Base-by-base conservation (phyloP, 2,888 invertebrate species). In the Rhopalosiphum nymphaeae region DNA sequence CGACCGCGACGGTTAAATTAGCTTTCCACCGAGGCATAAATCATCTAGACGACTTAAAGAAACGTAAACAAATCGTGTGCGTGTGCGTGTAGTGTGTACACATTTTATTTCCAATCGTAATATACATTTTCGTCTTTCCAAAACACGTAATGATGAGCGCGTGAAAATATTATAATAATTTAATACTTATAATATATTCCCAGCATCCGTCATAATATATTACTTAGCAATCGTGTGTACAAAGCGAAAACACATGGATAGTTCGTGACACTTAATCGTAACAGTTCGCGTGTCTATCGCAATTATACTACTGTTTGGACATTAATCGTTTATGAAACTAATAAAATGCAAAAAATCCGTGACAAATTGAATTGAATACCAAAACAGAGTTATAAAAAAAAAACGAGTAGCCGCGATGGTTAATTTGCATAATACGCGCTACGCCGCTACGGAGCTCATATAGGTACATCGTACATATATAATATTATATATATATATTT, bases 1-100 rank as follows among this genome's bases (percentile, higher is more conserved):
- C 84, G 90, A 85, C 85, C 49, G 53, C 93, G 90, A 85, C 84
- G 90, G 89, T 90, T 90, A 90, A 89, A 94, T 94, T 94, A 61
- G 86, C 90, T 90, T 93, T 92, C 89, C 57, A 21, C 46, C 44
- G 49, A 36, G 26, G 61, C 46, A 93, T 89, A 93, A 93, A 93
- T 89, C 93, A 93, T 89, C 57, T 26, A 16, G 84, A 89, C 44
- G 57, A 89, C 46, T 89, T 84, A 26, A 67, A 53, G 67, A 67
- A 67, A 88, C 67, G 53, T 87, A 92, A 92, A 85, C 91, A 87
- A 92, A 67, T 49, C 88, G 88, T 53, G 26, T 46, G 56, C 29
- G 25, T 25, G 49, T 25, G 84, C 29, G 42, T 25, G 44, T n/a
- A 10, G n/a, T 36, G 78, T 44, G 91, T 49, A 42, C 91, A 36